Percentiles rank a stretch among this genome's conserved stretches.
Conservation (phyloP, 2,113 vertebrate genomes). For the Paramormyrops kingsleyae region DNA sequence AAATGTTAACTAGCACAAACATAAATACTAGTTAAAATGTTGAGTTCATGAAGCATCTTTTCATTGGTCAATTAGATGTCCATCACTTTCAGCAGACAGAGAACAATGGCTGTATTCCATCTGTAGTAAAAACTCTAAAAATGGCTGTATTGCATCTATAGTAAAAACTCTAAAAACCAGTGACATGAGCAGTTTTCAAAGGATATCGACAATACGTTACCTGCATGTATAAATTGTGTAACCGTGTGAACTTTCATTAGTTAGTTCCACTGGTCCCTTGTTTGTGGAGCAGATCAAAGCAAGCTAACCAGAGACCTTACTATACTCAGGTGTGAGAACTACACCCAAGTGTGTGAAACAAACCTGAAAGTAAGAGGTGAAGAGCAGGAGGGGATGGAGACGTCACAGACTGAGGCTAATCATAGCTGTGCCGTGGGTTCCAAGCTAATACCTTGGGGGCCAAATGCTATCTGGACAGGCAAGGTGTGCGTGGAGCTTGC, state of each 20-base stretch:
- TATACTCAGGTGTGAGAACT: not conserved
- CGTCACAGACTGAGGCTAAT: not conserved
- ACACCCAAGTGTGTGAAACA: not conserved
- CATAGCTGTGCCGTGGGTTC: not conserved
- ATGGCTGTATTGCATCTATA: not conserved
- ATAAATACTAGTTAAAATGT: not conserved
- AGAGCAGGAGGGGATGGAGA: not conserved
- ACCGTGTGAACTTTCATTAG: not conserved
- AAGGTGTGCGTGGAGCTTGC: not conserved
- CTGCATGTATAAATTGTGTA: not conserved
- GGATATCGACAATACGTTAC: not conserved
- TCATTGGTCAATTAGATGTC: not conserved
- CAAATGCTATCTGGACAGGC: not conserved
- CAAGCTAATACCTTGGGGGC: not conserved
- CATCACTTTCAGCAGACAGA: not conserved
- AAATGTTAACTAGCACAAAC: not conserved
- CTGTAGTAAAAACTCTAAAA: not conserved
- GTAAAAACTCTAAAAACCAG: not conserved
- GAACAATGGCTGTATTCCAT: not conserved
- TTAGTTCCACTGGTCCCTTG: not conserved
- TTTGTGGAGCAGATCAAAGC: not conserved
- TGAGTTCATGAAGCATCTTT: not conserved
- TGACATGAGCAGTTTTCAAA: not conserved
- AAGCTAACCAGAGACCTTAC: not conserved
- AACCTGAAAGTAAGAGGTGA: not conserved